Evolutionary conservation across 2,797 vertebrate genomes (phyloP).

Genomic region (Clarias laeviceps): DNA sequence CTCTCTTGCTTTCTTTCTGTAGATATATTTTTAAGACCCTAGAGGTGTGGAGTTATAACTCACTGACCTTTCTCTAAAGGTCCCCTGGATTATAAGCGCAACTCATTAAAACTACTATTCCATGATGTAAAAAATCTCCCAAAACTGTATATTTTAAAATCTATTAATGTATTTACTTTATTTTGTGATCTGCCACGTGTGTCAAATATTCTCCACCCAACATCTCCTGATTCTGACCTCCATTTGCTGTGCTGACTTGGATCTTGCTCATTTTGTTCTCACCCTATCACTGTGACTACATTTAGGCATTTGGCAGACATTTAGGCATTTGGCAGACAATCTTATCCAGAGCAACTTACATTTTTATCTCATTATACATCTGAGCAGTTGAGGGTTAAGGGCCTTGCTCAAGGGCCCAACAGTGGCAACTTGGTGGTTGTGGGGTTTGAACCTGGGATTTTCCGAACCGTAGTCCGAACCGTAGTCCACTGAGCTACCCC

Average conservation of each 20-base stretch:
- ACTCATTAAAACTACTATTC: slow-evolving; percentile 79
- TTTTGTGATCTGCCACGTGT: neutral
- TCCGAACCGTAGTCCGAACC: no score
- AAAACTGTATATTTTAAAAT: slow-evolving; percentile 12
- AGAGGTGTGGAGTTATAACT: slow-evolving; percentile 72
- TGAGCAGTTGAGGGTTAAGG: no score
- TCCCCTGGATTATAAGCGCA: slow-evolving; percentile 75
- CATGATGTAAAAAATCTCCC: slow-evolving; percentile 58
- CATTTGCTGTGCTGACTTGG: slow-evolving; percentile 10
- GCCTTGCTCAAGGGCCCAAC: no score
- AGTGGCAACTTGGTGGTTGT: no score
- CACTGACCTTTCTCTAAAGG: slow-evolving; percentile 84
- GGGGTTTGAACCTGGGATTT: no score
- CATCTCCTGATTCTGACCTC: slow-evolving; percentile 9
- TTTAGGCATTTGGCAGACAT: no score
- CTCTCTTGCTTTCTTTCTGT: slow-evolving; percentile 64
- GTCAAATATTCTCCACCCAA: neutral
- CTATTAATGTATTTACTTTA: neutral
- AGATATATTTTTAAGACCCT: slow-evolving; percentile 80
- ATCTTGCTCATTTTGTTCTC: slow-evolving; percentile 55
- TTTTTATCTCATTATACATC: no score
- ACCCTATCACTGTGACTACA: slow-evolving; percentile 65
- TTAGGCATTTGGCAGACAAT: no score
- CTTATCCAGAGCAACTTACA: no score
- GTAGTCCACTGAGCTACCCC: no score